These are phyloP conservation scores for Lasius fuliginosus DNA, from an alignment of 2,888 invertebrate species.

Conservation along the genomic window DNA sequence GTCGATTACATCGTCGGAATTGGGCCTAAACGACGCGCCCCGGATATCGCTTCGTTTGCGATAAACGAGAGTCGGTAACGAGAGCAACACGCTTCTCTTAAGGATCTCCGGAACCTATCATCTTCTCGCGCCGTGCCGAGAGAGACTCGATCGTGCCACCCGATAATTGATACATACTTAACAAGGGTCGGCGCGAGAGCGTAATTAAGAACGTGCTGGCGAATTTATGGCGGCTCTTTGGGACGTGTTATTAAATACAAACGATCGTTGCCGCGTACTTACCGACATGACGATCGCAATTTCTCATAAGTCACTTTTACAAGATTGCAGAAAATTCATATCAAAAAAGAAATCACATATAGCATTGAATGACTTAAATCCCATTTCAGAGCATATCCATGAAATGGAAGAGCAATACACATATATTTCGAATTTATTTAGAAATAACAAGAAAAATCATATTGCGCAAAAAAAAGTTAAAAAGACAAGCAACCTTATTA, in stretches of 20 bases:
- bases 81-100: slow-evolving; percentile 65
- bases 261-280: slow-evolving; percentile 6
- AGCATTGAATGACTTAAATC: neutral
- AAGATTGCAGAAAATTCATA: neutral
- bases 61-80: slow-evolving; percentile 67
- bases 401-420: neutral
- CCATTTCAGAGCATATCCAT: neutral
- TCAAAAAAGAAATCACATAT: neutral
- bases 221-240: slow-evolving; percentile 72
- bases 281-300: neutral
- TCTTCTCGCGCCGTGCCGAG: slow-evolving; percentile 72
- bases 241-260: slow-evolving; percentile 61
- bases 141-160: slow-evolving; percentile 68
- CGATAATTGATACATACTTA: slow-evolving; percentile 80
- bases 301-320: slow-evolving; percentile 16
- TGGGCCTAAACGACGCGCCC: slow-evolving; percentile 22
- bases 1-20: slow-evolving; percentile 34
- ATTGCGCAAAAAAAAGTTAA: neutral
- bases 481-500: neutral
- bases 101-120: slow-evolving; percentile 76
- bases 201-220: slow-evolving; percentile 77
- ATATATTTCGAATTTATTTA: neutral
- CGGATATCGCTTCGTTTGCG: slow-evolving; percentile 55
- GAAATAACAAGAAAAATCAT: neutral
- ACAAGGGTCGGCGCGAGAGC: slow-evolving; percentile 70